Conservation (phyloP, 2,113 vertebrate genomes). For the Hippopotamus amphibius region DNA sequence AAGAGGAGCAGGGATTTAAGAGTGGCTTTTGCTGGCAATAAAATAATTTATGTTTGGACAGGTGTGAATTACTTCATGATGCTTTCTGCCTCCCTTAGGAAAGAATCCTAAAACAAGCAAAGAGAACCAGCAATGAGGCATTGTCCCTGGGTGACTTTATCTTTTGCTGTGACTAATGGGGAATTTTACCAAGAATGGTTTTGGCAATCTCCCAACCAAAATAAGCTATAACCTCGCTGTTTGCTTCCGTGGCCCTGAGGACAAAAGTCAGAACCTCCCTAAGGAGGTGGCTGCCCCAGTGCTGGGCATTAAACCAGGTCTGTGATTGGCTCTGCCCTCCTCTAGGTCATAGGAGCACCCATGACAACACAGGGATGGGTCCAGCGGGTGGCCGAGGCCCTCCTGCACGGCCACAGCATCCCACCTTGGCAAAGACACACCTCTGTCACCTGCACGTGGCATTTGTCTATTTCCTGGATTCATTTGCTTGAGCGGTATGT, state of each 20-base stretch:
- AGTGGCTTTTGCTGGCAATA: background rate
- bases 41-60: background rate
- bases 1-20: background rate
- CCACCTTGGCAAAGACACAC: conserved; percentile 4
- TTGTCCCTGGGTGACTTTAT: background rate
- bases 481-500: background rate
- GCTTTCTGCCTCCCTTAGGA: background rate
- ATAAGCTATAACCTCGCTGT: background rate
- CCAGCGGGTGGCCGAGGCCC: background rate
- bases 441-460: background rate
- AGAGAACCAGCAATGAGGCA: background rate
- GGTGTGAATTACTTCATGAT: background rate
- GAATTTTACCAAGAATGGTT: background rate
- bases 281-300: background rate
- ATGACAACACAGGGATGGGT: background rate
- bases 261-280: background rate
- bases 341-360: background rate
- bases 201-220: background rate
- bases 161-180: background rate
- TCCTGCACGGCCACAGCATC: background rate
- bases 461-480: background rate
- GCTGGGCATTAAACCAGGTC: background rate
- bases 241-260: background rate
- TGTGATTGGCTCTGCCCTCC: background rate
- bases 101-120: background rate